Conservation (phyloP, 92 coral and sea anemone species). For the Heliopora coerulea region DNA sequence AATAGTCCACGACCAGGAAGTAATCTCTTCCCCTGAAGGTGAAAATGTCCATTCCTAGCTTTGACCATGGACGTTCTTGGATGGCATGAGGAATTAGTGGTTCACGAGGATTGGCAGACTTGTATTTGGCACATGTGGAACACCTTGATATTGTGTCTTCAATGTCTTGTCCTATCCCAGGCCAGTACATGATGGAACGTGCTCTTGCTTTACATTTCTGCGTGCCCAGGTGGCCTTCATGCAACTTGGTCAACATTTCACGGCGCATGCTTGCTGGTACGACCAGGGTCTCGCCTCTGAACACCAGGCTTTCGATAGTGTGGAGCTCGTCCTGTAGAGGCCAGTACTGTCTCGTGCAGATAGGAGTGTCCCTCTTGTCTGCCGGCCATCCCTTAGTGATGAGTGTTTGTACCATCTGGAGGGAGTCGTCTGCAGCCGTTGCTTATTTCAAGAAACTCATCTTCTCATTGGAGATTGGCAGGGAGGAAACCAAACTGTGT, state of each 20-base stretch:
- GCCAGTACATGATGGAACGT: conserved; percentile 52
- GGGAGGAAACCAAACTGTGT: too few relatives aligned
- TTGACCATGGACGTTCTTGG: conserved; percentile 38
- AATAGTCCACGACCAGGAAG: too few relatives aligned
- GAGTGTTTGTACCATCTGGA: background rate
- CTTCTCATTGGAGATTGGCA: too few relatives aligned
- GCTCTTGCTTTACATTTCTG: conserved; percentile 45
- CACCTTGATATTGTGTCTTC: background rate
- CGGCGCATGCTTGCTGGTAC: too few relatives aligned
- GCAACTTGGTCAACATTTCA: too few relatives aligned
- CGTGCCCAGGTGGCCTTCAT: conserved; percentile 37
- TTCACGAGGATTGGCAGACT: conserved; percentile 39
- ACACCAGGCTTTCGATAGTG: background rate
- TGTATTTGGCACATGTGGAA: conserved; percentile 37
- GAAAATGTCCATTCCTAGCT: conserved; percentile 31
- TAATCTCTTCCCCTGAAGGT: too few relatives aligned
- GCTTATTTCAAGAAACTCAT: too few relatives aligned
- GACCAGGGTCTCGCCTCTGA: conserved; percentile 8
- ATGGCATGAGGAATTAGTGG: conserved; percentile 38
- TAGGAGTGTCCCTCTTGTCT: background rate
- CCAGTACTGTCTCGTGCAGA: background rate
- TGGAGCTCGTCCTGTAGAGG: background rate
- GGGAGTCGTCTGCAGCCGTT: background rate
- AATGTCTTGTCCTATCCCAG: conserved; percentile 44
- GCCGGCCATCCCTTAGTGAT: conserved; percentile 2